Evolutionary conservation across 2,888 invertebrate species (phyloP).

Genomic region (Axea sp.): DNA sequence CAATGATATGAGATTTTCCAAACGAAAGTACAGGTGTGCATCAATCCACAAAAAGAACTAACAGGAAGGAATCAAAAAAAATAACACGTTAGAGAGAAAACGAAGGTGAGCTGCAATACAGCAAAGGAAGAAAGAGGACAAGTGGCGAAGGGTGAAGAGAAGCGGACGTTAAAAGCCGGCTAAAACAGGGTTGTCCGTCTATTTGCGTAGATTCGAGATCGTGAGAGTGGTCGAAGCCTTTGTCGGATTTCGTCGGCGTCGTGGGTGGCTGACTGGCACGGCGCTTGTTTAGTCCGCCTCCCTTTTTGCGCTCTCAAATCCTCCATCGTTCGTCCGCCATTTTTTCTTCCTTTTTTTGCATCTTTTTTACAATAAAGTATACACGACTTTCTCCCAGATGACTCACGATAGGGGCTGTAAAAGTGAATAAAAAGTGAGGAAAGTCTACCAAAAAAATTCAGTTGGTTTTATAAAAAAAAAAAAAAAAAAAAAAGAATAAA

Average conservation of each 20-base stretch:
- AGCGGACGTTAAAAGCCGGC: slow-evolving; percentile 68
- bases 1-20: slow-evolving; percentile 54
- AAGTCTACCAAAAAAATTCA: too few relatives aligned
- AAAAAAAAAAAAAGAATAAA: too few relatives aligned
- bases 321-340: slow-evolving; percentile 47
- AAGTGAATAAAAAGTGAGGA: neutral
- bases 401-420: slow-evolving; percentile 1
- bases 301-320: slow-evolving; percentile 41
- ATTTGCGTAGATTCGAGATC: slow-evolving; percentile 77
- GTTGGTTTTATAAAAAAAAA: too few relatives aligned
- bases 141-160: slow-evolving; percentile 47
- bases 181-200: slow-evolving; percentile 67
- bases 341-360: slow-evolving; percentile 37
- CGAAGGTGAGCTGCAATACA: neutral
- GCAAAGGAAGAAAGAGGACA: slow-evolving; percentile 38
- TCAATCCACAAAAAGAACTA: slow-evolving; percentile 9
- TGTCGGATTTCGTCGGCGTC: slow-evolving; percentile 70
- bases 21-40: slow-evolving; percentile 33
- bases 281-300: slow-evolving; percentile 59
- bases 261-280: slow-evolving; percentile 68
- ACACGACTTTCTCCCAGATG: slow-evolving; percentile 10
- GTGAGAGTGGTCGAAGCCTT: slow-evolving; percentile 74
- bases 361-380: slow-evolving; percentile 30
- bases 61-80: slow-evolving; percentile 12
- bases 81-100: slow-evolving; percentile 5